Conservation (phyloP, 30 jellyfish, hydroid and myxozoan species). For the Cassiopea andromeda region DNA sequence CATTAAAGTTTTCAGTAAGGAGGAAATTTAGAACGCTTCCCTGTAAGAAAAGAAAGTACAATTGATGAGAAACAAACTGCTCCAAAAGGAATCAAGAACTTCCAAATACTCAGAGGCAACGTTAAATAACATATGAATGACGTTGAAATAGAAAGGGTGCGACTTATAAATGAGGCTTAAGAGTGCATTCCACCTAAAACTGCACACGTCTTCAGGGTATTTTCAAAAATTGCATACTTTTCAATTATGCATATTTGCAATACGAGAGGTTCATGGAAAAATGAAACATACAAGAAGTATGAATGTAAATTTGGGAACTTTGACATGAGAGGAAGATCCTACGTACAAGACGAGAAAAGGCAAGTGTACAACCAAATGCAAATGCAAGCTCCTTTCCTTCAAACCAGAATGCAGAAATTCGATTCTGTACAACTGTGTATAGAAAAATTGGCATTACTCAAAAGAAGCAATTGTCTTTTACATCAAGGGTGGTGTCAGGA, state of each 20-base stretch:
- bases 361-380: constrained; percentile 94
- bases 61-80: too few species aligned
- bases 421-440: constrained; percentile 80
- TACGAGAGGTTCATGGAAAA: not conserved
- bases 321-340: not conserved
- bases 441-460: not conserved
- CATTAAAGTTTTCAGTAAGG: constrained; percentile 73
- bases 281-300: not conserved
- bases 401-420: constrained; percentile 95
- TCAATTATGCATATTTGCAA: too few species aligned
- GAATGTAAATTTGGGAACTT: not conserved
- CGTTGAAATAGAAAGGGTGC: too few species aligned
- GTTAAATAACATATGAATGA: too few species aligned
- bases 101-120: too few species aligned
- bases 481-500: not conserved
- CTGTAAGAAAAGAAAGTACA: constrained; percentile 26
- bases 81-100: too few species aligned
- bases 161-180: too few species aligned
- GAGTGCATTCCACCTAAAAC: too few species aligned
- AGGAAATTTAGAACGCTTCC: constrained; percentile 89
- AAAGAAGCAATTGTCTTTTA: not conserved
- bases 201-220: too few species aligned
- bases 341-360: constrained; percentile 88
- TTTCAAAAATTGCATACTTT: too few species aligned
- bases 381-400: constrained; percentile 95